These are phyloP conservation scores for Puffinus mauretanicus DNA, from an alignment of 2,113 vertebrate genomes.

Conservation along the genomic window DNA sequence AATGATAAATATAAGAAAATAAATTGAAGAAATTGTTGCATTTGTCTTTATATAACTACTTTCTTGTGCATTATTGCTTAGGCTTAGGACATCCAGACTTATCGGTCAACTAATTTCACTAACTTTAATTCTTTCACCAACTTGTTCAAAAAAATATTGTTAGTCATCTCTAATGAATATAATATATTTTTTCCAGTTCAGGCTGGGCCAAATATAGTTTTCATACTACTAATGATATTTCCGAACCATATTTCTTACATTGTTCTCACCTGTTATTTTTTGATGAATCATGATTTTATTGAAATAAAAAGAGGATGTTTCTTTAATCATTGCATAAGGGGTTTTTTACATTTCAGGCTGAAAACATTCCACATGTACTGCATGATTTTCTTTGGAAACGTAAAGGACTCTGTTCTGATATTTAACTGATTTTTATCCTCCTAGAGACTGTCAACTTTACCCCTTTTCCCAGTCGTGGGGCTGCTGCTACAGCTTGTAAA, in stretches of 20 bases:
- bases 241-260: background rate
- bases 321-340: background rate
- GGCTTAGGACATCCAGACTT: background rate
- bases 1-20: slow-evolving; percentile 17
- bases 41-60: slow-evolving; percentile 34
- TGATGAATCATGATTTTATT: background rate
- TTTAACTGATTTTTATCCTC: background rate
- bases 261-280: background rate
- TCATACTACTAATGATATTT: background rate
- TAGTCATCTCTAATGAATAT: background rate
- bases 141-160: background rate
- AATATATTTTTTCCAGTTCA: background rate
- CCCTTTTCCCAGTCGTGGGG: background rate
- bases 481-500: background rate
- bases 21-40: slow-evolving; percentile 9
- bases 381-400: background rate
- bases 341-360: background rate
- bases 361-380: background rate
- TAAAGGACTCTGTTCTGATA: background rate
- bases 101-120: background rate
- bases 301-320: background rate
- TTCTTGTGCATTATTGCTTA: background rate
- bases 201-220: background rate
- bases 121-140: background rate
- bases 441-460: background rate